Percentiles rank a stretch among this genome's conserved stretches.
Conservation (phyloP, 2,113 vertebrate genomes). For the Pedetes capensis region DNA sequence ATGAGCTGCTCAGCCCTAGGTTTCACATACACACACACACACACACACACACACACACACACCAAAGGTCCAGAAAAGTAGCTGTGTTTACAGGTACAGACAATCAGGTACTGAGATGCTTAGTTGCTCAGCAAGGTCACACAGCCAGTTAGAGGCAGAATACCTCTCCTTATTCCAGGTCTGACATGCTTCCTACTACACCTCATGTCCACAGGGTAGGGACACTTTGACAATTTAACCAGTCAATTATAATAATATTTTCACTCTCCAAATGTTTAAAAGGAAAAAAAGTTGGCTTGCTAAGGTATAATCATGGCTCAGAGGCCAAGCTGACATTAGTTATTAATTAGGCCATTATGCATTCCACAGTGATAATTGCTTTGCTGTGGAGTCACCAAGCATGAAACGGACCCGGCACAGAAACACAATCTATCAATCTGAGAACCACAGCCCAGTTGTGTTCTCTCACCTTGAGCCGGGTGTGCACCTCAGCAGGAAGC, state of each 20-base stretch:
- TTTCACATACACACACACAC: not conserved
- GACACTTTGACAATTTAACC: constrained; percentile 79
- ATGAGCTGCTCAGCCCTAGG: not conserved
- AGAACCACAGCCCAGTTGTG: constrained; percentile 77
- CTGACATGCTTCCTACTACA: not conserved
- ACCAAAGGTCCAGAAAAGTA: not conserved
- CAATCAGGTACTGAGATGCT: not conserved
- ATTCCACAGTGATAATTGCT: constrained; percentile 99
- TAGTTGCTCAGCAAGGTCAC: not conserved
- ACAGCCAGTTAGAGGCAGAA: not conserved
- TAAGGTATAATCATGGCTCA: constrained; percentile 94
- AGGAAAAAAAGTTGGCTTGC: constrained; percentile 85
- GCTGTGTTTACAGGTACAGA: not conserved
- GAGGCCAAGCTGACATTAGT: constrained; percentile 98
- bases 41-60: not conserved
- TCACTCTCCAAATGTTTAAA: constrained; percentile 87
- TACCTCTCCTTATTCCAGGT: not conserved
- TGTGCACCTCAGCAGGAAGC: constrained; percentile 31
- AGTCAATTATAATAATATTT: constrained; percentile 88
- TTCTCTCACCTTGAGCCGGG: constrained; percentile 92
- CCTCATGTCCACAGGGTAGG: not conserved
- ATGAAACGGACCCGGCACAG: constrained; percentile 88
- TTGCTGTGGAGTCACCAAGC: constrained; percentile 99
- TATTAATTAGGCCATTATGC: constrained; percentile 99
- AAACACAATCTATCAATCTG: constrained; percentile 93